Evolutionary conservation across 2,113 vertebrate species (phyloP).

Genomic region (Microcebus griseorufus): DNA sequence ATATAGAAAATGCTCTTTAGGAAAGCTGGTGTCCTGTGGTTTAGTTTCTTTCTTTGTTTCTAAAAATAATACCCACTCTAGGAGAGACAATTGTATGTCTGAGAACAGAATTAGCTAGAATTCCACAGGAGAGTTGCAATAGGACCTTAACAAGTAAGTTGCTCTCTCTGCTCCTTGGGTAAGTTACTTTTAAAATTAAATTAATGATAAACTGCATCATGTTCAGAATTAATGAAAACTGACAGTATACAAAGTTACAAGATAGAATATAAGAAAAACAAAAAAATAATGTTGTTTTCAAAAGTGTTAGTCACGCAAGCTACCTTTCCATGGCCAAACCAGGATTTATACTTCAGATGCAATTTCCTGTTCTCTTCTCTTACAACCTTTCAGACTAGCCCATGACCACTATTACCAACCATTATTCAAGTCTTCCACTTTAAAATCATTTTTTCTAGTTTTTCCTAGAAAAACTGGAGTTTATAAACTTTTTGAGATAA

Average conservation of each 20-base stretch:
- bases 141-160: neutral
- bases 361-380: neutral
- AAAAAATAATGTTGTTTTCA: neutral
- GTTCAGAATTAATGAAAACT: neutral
- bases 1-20: conserved; percentile 29
- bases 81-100: neutral
- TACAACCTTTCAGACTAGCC: neutral
- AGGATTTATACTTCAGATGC: neutral
- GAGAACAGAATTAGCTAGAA: neutral
- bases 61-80: neutral
- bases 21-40: neutral
- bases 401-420: neutral
- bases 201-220: neutral
- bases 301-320: neutral
- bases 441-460: neutral
- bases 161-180: neutral
- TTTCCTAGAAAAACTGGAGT: neutral
- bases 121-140: neutral
- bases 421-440: neutral
- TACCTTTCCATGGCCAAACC: neutral
- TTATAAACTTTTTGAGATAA: neutral
- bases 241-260: neutral
- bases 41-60: neutral
- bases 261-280: neutral
- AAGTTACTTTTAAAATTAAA: neutral